Base-by-base conservation (phyloP, 2,888 invertebrate species). In the Tenodera sinensis region DNA sequence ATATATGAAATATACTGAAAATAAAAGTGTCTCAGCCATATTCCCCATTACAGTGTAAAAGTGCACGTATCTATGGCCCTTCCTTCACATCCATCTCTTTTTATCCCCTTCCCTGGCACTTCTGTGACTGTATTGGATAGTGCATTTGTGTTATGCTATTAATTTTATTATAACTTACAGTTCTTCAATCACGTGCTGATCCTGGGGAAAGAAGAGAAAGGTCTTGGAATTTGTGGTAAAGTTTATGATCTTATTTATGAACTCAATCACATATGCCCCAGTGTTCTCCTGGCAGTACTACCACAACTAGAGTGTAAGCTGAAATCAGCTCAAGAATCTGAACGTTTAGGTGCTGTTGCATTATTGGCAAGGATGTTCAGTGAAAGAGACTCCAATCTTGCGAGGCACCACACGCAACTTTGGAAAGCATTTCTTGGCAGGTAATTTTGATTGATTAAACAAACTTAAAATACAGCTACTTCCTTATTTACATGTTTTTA, bases 161-260 rank as follows among this genome's bases (percentile, higher is more conserved):
- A 92, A 91, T 90, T 91, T 71, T 71, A 20, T 71, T 71, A 6
- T 4, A 20, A 71, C 54, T 94, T 94, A 12, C 94, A 98, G 97
- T 99, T 99, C 93, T 99, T 99, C 94, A 99, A 99, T 94, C 98
- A 98, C 93, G 97, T 98, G 83, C 94, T 99, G 89, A 98, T 99
- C 92, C 95, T 98, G 93, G 98, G 98, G 89, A 98, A 98, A 93
- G 97, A 97, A 92, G 97, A 98, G 92, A 97, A 96, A 92, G 96
- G 95, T 90, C 94, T 97, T 87, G 94, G 96, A 91, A 97, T 98
- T 92, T 96, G 96, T 92, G 95, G 95, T 86, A 97, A 98, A 95
- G 97, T 99, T 82, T 99, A 98, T 93, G 98, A 99, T 94, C 95
- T 99, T 91, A 98, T 99, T 91, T 99, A 99, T 93, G 99, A 99